A percentile compares a stretch with the other conserved stretches of the same genome.
Conservation (phyloP, 2,113 vertebrate species). For the Artemisiospiza belli region DNA sequence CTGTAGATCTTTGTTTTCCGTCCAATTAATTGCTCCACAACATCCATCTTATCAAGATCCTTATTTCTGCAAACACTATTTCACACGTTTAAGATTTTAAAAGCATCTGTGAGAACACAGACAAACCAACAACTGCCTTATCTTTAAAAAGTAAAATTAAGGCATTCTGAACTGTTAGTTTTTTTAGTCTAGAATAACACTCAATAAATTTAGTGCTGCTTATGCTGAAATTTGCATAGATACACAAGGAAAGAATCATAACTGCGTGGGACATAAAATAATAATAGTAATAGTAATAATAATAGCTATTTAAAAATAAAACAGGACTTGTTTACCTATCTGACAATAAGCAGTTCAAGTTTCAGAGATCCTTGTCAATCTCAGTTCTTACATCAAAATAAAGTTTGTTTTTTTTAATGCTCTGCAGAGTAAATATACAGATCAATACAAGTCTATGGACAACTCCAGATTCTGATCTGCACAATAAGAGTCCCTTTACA, state of each 20-base stretch:
- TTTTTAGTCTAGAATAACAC: neutral
- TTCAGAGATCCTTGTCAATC: neutral
- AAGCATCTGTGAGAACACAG: neutral
- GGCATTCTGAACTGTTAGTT: neutral
- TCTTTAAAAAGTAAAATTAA: neutral
- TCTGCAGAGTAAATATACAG: neutral
- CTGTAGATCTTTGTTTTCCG: neutral
- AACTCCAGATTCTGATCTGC: neutral
- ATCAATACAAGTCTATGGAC: neutral
- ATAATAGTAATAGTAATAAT: neutral
- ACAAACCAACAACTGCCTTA: neutral
- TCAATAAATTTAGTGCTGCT: neutral
- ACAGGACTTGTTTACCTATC: neutral
- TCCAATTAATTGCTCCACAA: neutral
- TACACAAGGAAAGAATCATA: neutral
- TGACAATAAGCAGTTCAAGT: neutral
- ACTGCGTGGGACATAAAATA: neutral
- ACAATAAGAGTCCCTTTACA: neutral
- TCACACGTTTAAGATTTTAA: neutral
- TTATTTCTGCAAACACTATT: neutral
- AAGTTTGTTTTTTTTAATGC: neutral
- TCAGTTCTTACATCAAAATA: neutral
- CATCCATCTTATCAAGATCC: neutral
- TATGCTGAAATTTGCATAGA: neutral
- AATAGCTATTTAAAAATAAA: neutral